Base-by-base conservation (phyloP, 1,140 invertebrate species). In the Dysdera silvatica region DNA sequence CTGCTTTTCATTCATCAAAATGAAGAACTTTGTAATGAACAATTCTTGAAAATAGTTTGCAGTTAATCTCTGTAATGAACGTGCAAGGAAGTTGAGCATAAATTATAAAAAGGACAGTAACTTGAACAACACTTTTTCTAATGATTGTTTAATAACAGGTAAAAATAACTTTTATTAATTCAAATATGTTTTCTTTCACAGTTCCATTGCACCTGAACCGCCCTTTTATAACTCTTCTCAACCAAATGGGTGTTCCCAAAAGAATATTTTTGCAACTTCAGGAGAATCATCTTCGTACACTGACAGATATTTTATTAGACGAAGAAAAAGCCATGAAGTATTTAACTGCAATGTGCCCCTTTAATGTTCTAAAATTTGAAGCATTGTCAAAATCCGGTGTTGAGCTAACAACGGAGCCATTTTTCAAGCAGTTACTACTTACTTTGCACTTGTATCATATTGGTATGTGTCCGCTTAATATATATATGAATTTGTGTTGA, bases 371-470 rank as follows among this genome's bases (percentile, higher is more conserved):
- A 26, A 26, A 23, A 10, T 65, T 51, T 37, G 31, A 55, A 18
- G 63, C 62, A 14, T 14, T 69, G 10, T 45, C 54, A 14, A 26
- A 49, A 7, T 45, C 68, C 10, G 68, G 68, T 4, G 52, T 70
- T 20, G 40, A 40, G 10, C 26, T 69, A 14, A 61, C 67, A 2
- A 47, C 33, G 28, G 69, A 70, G 47, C 68, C 69, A 20, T 70
- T 70, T 45, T 67, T 70, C 45, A 29, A 55, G 4, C 40, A 47
- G 7, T 31, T 67, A n/a, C 28, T 70, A 6, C 49, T 65, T 10
- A 51, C 56, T 29, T 43, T 60, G 24, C 63, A 60, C 28, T 12
- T 49, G n/a, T 43, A 41, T 26, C 28, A 49, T 32, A 18, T 60
- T 12, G 49, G 63, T 65, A 55, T 57, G 48, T 55, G 20, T 43